Base-by-base conservation (phyloP, 1,140 invertebrate genomes). In the Laupala kohalensis region DNA sequence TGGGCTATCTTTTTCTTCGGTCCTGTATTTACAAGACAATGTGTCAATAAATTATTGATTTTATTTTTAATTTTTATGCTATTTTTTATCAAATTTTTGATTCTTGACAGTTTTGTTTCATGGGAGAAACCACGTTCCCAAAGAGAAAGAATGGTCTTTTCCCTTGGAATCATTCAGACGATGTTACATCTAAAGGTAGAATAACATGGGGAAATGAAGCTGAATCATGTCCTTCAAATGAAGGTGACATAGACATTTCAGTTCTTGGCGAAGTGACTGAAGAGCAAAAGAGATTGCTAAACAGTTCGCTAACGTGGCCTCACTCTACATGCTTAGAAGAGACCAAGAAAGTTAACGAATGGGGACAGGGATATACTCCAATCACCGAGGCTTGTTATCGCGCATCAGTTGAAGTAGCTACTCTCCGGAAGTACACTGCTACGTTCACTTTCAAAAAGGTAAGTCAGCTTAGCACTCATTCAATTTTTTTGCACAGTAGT, bases 341-440 rank as follows among this genome's bases (percentile, higher is more conserved):
- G 13, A 27, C n/a, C 12, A 25, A 67, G 53, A 69, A 76, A 27
- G 74, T 78, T 9, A 13, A 24, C 2, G 27, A 69, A 24, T 9
- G 67, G 67, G 67, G 67, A 4, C 26, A 6, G 0, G 25, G 28
- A 6, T 27, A 30, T 19, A 5, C 78, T 79, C 25, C 81, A 78
- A 25, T 67, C n/a, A 78, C 80, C 0, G 76, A 79, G 67, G 79
- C 80, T 62, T 82, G 81, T 73, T 81, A 81, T 70, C 77, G 79
- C 75, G 76, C 74, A 27, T 81, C 81, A 5, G 78, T 74, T 72
- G 80, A 82, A 75, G 74, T 82, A 62, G 81, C 81, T 3, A 82
- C 80, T 4, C 75, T 81, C 6, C 76, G 81, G 67, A 79, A 76
- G 71, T 82, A 82, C 26, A 67, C 26, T 26, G 25, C 28, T 5